Evolutionary conservation across 2,113 vertebrate species (phyloP).

Genomic region (Erythrocercus mccallii): DNA sequence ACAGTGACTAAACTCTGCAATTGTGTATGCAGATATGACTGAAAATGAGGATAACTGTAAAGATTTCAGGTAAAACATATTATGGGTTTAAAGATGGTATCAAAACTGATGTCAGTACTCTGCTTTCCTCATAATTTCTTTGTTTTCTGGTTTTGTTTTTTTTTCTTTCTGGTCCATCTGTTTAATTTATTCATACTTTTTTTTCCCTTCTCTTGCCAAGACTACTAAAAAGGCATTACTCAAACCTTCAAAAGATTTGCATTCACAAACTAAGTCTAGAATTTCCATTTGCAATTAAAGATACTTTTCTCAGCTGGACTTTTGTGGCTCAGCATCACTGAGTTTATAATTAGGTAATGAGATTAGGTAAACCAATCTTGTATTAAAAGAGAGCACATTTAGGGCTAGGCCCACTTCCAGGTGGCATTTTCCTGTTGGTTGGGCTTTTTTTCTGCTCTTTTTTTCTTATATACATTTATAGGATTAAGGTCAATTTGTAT

Average conservation of each 20-base stretch:
- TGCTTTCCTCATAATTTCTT: neutral
- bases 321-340: neutral
- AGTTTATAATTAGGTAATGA: neutral
- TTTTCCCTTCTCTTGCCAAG: neutral
- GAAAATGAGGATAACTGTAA: neutral
- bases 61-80: neutral
- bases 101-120: neutral
- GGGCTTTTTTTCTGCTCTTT: fast-evolving
- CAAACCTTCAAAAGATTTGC: neutral
- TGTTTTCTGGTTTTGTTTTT: fast-evolving
- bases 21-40: neutral
- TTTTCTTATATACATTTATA: neutral
- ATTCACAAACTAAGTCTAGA: neutral
- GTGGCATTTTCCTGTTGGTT: neutral
- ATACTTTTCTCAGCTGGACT: neutral
- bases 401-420: neutral
- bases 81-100: neutral
- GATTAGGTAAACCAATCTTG: neutral
- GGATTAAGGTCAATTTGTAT: neutral
- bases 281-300: neutral
- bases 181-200: neutral
- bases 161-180: neutral
- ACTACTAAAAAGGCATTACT: neutral
- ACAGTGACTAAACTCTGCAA: neutral
- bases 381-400: neutral